Conservation (phyloP, 30 jellyfish, hydroid and myxozoan genomes). For the Pelagia noctiluca region DNA sequence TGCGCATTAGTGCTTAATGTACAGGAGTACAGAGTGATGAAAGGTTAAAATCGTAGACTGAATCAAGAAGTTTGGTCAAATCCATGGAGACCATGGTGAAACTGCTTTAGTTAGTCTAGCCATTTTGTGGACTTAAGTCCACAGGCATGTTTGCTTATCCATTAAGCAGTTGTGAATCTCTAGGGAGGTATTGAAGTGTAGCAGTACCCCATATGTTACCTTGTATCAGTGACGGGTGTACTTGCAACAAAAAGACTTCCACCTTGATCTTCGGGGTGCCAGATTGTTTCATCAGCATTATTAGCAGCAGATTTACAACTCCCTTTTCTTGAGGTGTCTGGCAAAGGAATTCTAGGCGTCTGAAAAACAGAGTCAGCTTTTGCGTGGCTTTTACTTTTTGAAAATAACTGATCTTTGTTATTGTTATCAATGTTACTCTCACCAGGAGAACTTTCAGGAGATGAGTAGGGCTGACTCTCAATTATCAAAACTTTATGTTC, state of each 20-base stretch:
- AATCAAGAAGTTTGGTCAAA: not conserved
- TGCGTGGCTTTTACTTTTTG: not conserved
- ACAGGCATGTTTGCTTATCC: not conserved
- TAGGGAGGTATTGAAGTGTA: not conserved
- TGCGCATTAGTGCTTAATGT: too few species aligned
- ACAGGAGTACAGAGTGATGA: too few species aligned
- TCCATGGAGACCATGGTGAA: too few species aligned
- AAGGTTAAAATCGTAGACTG: not conserved
- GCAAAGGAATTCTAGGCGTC: not conserved
- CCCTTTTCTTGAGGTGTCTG: not conserved
- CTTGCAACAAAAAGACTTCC: constrained; percentile 61
- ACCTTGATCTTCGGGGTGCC: constrained; percentile 3
- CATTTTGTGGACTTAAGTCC: not conserved
- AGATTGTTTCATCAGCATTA: constrained; percentile 21
- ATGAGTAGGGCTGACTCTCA: too few species aligned
- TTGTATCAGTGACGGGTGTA: constrained; percentile 27
- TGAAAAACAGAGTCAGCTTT: too few species aligned
- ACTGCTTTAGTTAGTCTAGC: not conserved
- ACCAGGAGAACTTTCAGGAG: not conserved
- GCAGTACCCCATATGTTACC: constrained; percentile 1
- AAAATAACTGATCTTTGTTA: not conserved
- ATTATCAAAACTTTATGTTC: not conserved
- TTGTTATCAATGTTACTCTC: not conserved
- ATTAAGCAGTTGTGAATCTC: not conserved
- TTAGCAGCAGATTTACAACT: not conserved